phyloP scores from a whole-genome alignment of 1,140 invertebrate species.

The Drosophila micromelanica region DNA sequence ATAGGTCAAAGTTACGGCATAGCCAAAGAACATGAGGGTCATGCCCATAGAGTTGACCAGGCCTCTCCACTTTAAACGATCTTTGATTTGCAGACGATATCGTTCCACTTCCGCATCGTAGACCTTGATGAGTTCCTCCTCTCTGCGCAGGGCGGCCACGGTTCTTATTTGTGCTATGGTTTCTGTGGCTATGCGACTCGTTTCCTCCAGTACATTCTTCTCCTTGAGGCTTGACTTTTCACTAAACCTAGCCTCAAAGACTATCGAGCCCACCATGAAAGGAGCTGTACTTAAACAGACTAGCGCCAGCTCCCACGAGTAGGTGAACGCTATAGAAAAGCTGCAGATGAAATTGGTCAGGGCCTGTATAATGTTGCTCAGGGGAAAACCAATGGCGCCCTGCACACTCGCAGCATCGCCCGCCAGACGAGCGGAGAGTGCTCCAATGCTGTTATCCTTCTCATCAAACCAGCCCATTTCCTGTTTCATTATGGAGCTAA shows the following conservation, averaged over 20 bases:
- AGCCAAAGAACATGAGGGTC: slow-evolving; percentile 92
- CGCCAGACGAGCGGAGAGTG: slow-evolving; percentile 90
- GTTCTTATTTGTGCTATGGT: slow-evolving; percentile 91
- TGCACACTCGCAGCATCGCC: slow-evolving; percentile 92
- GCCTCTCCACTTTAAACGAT: slow-evolving; percentile 89
- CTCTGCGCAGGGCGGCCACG: slow-evolving; percentile 87
- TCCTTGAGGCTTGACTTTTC: slow-evolving; percentile 88
- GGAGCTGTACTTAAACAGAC: slow-evolving; percentile 91
- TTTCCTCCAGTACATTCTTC: slow-evolving; percentile 88
- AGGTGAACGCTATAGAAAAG: slow-evolving; percentile 90
- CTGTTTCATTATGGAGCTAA: slow-evolving; percentile 88
- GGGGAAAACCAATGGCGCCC: slow-evolving; percentile 92
- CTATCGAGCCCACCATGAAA: slow-evolving; percentile 90
- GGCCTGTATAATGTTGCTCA: slow-evolving; percentile 92
- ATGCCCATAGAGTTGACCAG: slow-evolving; percentile 92
- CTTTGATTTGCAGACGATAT: slow-evolving; percentile 86
- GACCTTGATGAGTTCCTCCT: slow-evolving; percentile 85
- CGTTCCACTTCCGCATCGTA: slow-evolving; percentile 86
- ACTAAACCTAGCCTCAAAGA: slow-evolving; percentile 88
- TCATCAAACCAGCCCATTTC: slow-evolving; percentile 94
- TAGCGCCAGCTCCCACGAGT: slow-evolving; percentile 92
- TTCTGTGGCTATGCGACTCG: slow-evolving; percentile 90
- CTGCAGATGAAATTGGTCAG: slow-evolving; percentile 90
- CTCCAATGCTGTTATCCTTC: slow-evolving; percentile 90
- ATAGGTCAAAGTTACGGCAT: slow-evolving; percentile 92